Percentiles rank a stretch among this genome's conserved stretches.
phyloP scores from a whole-genome alignment of 2,113 vertebrate genomes.

The Chloropsis hardwickii region DNA sequence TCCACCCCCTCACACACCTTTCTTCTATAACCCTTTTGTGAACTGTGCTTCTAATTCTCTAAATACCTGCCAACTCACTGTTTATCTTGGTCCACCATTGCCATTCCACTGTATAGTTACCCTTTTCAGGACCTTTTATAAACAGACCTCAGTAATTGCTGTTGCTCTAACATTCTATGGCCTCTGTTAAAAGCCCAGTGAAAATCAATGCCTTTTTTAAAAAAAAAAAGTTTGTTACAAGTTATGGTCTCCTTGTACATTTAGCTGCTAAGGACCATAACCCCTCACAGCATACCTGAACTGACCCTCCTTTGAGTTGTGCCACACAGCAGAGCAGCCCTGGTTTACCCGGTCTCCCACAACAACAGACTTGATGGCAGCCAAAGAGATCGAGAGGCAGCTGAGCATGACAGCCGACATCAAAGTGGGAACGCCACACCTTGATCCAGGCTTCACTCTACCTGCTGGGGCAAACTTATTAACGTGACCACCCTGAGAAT shows the following conservation, averaged over 20 bases:
- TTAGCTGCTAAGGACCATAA: not conserved
- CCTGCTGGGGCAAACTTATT: constrained; percentile 82
- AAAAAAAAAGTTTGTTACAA: not conserved
- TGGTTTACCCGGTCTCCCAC: constrained; percentile 77
- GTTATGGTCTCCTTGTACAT: not conserved
- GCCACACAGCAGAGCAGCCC: constrained; percentile 40
- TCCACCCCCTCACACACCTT: not conserved
- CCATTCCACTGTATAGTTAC: not conserved
- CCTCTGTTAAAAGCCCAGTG: not conserved
- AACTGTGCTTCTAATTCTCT: not conserved
- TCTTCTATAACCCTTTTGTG: not conserved
- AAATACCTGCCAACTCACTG: not conserved
- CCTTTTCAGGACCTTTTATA: not conserved
- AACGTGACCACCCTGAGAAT: constrained; percentile 85
- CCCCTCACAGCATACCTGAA: not conserved
- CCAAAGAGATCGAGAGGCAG: constrained; percentile 78
- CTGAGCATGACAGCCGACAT: constrained; percentile 81
- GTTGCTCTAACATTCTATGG: not conserved
- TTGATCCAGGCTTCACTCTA: constrained; percentile 79
- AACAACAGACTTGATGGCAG: constrained; percentile 83
- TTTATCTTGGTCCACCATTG: constrained; percentile 14
- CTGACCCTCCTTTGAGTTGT: not conserved
- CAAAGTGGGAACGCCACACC: constrained; percentile 82
- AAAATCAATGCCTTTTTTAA: not conserved
- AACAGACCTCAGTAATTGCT: not conserved